A percentile compares a stretch with the other conserved stretches of the same genome.
Conservation (phyloP, 2,888 invertebrate species). For the Pachycephus smyrnensis region DNA sequence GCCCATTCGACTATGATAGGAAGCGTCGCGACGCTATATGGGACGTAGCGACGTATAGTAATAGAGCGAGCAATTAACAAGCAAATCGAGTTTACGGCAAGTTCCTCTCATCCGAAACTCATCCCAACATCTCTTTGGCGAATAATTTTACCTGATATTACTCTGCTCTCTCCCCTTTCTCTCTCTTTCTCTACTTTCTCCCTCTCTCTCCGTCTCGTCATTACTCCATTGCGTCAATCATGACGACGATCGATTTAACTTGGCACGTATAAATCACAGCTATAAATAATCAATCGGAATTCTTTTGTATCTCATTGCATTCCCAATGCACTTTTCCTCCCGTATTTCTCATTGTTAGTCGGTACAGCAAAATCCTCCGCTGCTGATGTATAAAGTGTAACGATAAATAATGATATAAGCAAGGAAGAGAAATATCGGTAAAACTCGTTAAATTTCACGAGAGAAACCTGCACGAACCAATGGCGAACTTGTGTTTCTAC, state of each 20-base stretch:
- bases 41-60: not conserved
- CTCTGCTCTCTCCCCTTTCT: no score
- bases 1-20: not conserved
- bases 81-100: slow-evolving; percentile 4
- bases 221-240: no score
- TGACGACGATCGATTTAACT: not conserved
- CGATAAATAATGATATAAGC: not conserved
- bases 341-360: not conserved
- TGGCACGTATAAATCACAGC: not conserved
- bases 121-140: not conserved
- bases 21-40: not conserved
- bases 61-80: not conserved
- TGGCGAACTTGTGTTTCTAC: not conserved
- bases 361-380: not conserved
- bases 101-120: not conserved
- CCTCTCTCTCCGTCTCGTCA: no score
- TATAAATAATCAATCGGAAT: not conserved
- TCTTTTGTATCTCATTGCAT: not conserved
- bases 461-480: not conserved
- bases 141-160: not conserved
- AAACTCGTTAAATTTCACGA: not conserved
- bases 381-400: not conserved
- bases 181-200: no score
- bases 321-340: not conserved
- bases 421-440: not conserved